Conservation (phyloP, 1,140 invertebrate species). For the Lerema accius region DNA sequence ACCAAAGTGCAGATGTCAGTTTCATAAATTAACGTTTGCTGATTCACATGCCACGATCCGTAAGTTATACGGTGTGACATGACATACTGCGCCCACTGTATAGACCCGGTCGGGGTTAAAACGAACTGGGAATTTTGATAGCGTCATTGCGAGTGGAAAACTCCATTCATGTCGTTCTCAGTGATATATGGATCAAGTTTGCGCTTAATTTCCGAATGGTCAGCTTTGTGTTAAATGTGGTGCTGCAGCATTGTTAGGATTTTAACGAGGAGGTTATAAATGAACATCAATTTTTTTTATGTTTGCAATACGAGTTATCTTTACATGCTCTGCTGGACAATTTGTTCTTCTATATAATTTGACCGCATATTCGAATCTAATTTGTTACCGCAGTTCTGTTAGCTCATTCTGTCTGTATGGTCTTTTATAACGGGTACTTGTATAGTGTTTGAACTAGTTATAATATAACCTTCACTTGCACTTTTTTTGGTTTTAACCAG, state of each 20-base stretch:
- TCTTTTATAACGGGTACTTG: no score
- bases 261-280: no score
- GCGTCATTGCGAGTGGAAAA: constrained; percentile 24
- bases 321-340: no score
- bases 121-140: constrained; percentile 33
- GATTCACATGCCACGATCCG: constrained; percentile 50
- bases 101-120: constrained; percentile 33
- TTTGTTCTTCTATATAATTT: no score
- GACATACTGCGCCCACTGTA: constrained; percentile 45
- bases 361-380: no score
- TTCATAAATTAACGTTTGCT: constrained; percentile 57
- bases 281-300: no score
- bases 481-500: no score
- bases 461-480: no score
- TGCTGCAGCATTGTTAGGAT: not conserved
- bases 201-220: constrained; percentile 21
- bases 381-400: no score
- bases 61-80: constrained; percentile 40
- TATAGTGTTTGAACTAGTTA: no score
- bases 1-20: constrained; percentile 34
- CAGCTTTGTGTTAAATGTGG: constrained; percentile 7
- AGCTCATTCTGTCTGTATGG: no score
- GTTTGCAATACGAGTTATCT: no score
- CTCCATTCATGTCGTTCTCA: constrained; percentile 17
- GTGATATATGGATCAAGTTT: constrained; percentile 27